Evolutionary conservation across 1,140 invertebrate genomes (phyloP), one percentile per base, ranked within the genome.

Genomic region (Amyelois transitella): DNA sequence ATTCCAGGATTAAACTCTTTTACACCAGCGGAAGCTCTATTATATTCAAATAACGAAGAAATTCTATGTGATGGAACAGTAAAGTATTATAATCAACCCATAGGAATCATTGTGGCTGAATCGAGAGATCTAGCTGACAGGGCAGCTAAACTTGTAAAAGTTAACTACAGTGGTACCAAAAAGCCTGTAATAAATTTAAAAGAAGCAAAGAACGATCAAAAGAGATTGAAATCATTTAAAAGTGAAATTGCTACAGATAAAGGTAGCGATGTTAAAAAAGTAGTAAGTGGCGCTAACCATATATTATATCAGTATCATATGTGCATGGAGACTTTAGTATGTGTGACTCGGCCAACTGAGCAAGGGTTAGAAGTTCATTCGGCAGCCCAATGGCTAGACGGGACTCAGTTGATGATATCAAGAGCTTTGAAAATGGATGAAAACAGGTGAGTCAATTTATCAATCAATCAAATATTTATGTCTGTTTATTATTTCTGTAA

Each of bases 51-150:
- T 0, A 77, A 87, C 55, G 89, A 90, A 79, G 89, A 90, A 72
- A 70, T 91, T 12, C 84, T 91, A 62, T 89, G 87, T 54, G 61
- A 69, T 25, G 77, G 75, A 4, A 58, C 63, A 8, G 89, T 95
- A 0, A 70, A 85, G 18, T 93, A 91, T 72, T 92, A 92, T 43
- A 92, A 93, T 6, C 94, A 96, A 69, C 90, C 93, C 0, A 70
- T 95, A 5, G 95, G 94, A 0, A 79, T 96, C 2, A 89, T 96
- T 2, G 91, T 93, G 0, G 95, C 94, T 0, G 75, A 91, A 49
- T 91, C 86, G 43, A 83, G 91, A 54, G 73, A 87, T 12, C 69
- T 91, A 43, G 94, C 94, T 1, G 86, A 92, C 10, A 86, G 90
- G 38, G 94, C 93, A 6, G 90, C 91, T 0, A 90, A 90, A 60